phyloP scores from a whole-genome alignment of 2,113 vertebrate species.

The Rhinoptilus africanus region DNA sequence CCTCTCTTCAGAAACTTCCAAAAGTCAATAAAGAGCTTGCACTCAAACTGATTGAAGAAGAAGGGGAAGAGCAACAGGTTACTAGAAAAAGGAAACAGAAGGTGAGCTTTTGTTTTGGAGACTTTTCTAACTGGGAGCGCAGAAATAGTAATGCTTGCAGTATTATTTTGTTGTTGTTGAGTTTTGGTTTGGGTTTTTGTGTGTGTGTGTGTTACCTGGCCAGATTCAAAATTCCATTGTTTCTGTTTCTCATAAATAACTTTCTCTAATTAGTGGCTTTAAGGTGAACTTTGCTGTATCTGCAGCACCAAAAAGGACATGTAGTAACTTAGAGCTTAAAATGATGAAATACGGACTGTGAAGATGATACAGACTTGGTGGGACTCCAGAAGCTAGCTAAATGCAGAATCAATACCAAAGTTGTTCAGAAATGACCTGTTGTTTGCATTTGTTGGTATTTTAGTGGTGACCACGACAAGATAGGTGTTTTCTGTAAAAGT shows the following conservation, averaged over 20 bases:
- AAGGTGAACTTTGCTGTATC: not conserved
- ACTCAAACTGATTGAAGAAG: slow-evolving; percentile 93
- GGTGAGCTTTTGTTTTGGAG: slow-evolving; percentile 65
- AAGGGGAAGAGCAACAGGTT: slow-evolving; percentile 76
- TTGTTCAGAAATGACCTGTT: not conserved
- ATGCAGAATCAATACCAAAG: not conserved
- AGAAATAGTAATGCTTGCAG: not conserved
- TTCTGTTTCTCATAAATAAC: not conserved
- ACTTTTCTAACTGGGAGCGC: not conserved
- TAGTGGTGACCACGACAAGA: not conserved
- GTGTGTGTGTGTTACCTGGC: not conserved
- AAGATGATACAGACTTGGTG: not conserved
- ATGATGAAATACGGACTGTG: not conserved
- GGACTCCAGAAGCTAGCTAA: not conserved
- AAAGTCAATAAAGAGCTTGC: slow-evolving; percentile 96
- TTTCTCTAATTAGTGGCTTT: not conserved
- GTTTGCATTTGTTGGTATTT: not conserved
- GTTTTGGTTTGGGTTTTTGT: not conserved
- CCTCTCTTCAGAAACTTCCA: slow-evolving; percentile 83
- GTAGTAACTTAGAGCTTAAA: not conserved
- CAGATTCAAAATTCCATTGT: not conserved
- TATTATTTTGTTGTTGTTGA: not conserved
- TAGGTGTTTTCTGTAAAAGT: not conserved
- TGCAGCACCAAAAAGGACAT: not conserved
- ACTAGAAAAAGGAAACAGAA: slow-evolving; percentile 88